phyloP scores from a whole-genome alignment of 2,888 invertebrate species.

The Listrodromus nycthemerus region DNA sequence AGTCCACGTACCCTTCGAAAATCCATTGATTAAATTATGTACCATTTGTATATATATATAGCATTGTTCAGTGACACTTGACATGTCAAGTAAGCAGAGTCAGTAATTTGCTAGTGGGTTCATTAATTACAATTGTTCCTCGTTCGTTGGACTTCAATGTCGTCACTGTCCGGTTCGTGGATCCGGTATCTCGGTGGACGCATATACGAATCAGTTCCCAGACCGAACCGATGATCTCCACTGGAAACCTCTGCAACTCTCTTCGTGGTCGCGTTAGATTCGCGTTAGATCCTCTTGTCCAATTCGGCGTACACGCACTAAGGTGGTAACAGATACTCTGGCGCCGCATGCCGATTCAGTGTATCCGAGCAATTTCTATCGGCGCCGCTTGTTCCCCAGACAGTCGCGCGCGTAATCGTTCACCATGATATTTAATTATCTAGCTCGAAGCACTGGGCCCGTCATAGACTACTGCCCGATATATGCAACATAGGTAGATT shows the following conservation, averaged over 20 bases:
- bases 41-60: too few relatives aligned
- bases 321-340: constrained; percentile 68
- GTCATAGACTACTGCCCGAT: constrained; percentile 45
- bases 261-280: constrained; percentile 48
- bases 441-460: constrained; percentile 48
- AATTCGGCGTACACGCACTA: constrained; percentile 44
- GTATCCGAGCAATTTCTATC: constrained; percentile 59
- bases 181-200: constrained; percentile 6
- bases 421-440: constrained; percentile 67
- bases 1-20: too few relatives aligned
- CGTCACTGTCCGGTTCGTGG: constrained; percentile 61
- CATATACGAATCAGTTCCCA: neutral
- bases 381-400: constrained; percentile 46
- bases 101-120: constrained; percentile 53
- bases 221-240: constrained; percentile 26
- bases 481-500: constrained; percentile 13
- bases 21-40: too few relatives aligned
- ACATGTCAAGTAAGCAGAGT: constrained; percentile 57
- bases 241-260: constrained; percentile 17
- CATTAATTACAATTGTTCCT: constrained; percentile 66
- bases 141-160: constrained; percentile 60
- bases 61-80: constrained; percentile 40
- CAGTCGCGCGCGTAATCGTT: constrained; percentile 57
- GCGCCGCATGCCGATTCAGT: constrained; percentile 61
- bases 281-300: constrained; percentile 31